phyloP scores from a whole-genome alignment of 1,140 invertebrate species.

The Pteromalus puparum region DNA sequence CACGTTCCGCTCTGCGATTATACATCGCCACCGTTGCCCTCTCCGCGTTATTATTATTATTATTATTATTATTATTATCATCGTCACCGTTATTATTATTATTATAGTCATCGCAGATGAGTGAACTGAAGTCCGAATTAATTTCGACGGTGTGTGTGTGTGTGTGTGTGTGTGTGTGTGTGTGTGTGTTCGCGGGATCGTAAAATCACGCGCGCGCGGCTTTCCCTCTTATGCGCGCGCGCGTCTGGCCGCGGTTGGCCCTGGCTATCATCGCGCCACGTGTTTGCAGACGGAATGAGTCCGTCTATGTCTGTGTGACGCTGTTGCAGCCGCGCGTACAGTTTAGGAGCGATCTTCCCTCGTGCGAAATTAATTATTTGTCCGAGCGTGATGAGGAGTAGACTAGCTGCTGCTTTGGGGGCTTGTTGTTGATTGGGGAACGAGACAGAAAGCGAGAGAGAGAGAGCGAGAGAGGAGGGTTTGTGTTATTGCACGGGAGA shows the following conservation, averaged over 20 bases:
- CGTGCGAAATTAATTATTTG: slow-evolving; percentile 29
- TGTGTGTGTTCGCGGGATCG: slow-evolving; percentile 54
- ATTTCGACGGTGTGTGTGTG: slow-evolving; percentile 55
- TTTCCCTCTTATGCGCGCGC: slow-evolving; percentile 47
- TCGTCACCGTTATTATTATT: not conserved
- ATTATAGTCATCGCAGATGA: not conserved
- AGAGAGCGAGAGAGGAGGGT: no score
- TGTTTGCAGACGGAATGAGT: slow-evolving; percentile 21
- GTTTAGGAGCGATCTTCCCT: not conserved
- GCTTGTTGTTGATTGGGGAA: not conserved
- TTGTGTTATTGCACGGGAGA: no score
- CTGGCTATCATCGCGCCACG: not conserved
- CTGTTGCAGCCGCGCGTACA: not conserved
- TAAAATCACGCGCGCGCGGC: slow-evolving; percentile 52
- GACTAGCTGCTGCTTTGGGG: not conserved
- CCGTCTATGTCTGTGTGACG: not conserved
- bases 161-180: slow-evolving; percentile 47
- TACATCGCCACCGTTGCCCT: slow-evolving; percentile 52
- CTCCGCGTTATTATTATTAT: not conserved
- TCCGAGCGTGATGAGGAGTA: not conserved
- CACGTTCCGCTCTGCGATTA: slow-evolving; percentile 53
- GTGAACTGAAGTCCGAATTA: slow-evolving; percentile 46
- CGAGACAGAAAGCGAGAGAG: not conserved
- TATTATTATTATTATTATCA: not conserved
- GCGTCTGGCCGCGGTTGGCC: not conserved